Evolutionary conservation across 2,113 vertebrate species (phyloP), one percentile per base, ranked within the genome.

Genomic region (Megaptera novaeangliae): DNA sequence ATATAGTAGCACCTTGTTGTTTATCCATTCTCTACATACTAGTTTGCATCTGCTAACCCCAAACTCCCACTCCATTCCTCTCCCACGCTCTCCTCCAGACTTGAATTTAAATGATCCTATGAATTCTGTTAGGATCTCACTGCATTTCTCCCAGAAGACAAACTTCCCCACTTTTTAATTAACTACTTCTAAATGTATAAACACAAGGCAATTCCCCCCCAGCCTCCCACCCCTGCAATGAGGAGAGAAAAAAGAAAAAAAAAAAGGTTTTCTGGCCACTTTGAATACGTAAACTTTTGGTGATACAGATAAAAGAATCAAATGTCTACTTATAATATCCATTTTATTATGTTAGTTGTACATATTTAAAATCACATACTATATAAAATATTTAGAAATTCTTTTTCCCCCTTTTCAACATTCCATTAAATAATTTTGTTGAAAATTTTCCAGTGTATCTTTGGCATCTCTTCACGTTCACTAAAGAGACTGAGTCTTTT

Each of bases 301-400:
- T 68, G 39, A 86, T 34, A 86, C 0, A 72, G 63, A 55, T 18
- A 63, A 80, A 44, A 96, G 15, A 91, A 91, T 84, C 86, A 91
- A 95, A 74, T 29, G 18, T 71, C 49, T 88, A 52, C 46, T 87
- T 71, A 27, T 34, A 94, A 66, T 31, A n/a, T 61, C 23, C 39
- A 61, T 13, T 61, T 49, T 71, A 64, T 66, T n/a, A 88, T 3
- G 49, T 63, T 74, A 81, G 3, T 74, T 86, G 20, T 2, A 91
- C 2, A 49, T 36, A 88, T 52, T 91, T 93, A 69, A 93, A 83
- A 88, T 75, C 63, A 93, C 34, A 61, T 66, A 44, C 15, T n/a
- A 80, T 17, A 69, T 69, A 77, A 68, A 94, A 77, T n/a, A 94
- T 44, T 94, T 81, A 46, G 23, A 92, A 97, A 66, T 55, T 92